Conservation (phyloP, 2,797 vertebrate genomes). For the Thamnophis elegans region DNA sequence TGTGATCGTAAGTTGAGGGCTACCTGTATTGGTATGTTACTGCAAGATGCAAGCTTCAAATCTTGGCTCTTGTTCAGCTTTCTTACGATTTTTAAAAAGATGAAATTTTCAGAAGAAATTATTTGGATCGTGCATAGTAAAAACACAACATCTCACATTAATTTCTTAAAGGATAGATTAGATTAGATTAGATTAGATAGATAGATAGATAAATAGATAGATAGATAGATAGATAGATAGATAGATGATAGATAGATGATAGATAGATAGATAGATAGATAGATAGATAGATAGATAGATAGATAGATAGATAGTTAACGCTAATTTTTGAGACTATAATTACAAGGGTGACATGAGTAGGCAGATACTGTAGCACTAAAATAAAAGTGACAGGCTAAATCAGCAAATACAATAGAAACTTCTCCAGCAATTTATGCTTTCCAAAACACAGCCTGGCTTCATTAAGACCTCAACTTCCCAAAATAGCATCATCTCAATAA, state of each 20-base stretch:
- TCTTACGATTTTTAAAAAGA: neutral
- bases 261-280: no score
- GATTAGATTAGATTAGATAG: no score
- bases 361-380: slow-evolving; percentile 6
- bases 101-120: neutral
- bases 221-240: no score
- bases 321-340: slow-evolving; percentile 18
- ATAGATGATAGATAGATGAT: no score
- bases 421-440: slow-evolving; percentile 18
- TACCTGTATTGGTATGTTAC: neutral
- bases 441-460: slow-evolving; percentile 5
- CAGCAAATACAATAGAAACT: slow-evolving; percentile 13
- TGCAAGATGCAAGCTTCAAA: neutral
- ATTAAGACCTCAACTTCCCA: neutral
- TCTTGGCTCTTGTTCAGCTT: neutral
- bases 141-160: neutral
- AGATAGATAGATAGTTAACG: neutral
- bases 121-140: neutral
- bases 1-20: neutral
- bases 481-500: neutral
- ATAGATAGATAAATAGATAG: no score
- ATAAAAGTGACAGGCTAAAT: neutral
- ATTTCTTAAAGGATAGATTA: neutral
- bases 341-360: slow-evolving; percentile 4
- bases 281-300: no score